These are phyloP conservation scores for Corythaixoides concolor DNA, from an alignment of 2,113 vertebrate species.

Conservation along the genomic window DNA sequence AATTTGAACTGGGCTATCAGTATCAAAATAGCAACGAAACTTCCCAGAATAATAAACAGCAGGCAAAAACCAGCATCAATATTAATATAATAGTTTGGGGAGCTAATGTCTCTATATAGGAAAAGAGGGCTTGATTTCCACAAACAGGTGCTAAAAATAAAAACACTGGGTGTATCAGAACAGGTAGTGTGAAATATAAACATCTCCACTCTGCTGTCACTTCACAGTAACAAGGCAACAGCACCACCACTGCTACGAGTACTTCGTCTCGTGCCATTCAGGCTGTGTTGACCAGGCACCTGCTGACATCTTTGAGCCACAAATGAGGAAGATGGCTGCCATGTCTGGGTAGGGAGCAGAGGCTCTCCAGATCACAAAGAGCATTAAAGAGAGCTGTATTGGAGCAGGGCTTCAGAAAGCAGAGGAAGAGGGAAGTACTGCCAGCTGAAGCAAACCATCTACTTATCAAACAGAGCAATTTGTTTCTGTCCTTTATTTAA, in stretches of 20 bases:
- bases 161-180: neutral
- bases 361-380: neutral
- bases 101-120: neutral
- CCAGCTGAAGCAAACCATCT: neutral
- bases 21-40: neutral
- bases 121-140: neutral
- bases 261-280: rapidly evolving
- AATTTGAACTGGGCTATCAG: neutral
- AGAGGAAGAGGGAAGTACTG: neutral
- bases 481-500: neutral
- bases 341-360: rapidly evolving
- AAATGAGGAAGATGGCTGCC: neutral
- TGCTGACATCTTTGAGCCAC: neutral
- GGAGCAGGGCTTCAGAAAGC: neutral
- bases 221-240: neutral
- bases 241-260: neutral
- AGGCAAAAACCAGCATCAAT: neutral
- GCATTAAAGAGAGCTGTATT: neutral
- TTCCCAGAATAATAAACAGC: neutral
- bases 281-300: neutral
- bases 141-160: neutral
- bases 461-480: neutral
- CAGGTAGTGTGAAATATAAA: neutral
- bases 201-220: neutral
- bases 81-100: neutral